Conservation (phyloP, 2,888 invertebrate genomes). For the Theretra japonica region DNA sequence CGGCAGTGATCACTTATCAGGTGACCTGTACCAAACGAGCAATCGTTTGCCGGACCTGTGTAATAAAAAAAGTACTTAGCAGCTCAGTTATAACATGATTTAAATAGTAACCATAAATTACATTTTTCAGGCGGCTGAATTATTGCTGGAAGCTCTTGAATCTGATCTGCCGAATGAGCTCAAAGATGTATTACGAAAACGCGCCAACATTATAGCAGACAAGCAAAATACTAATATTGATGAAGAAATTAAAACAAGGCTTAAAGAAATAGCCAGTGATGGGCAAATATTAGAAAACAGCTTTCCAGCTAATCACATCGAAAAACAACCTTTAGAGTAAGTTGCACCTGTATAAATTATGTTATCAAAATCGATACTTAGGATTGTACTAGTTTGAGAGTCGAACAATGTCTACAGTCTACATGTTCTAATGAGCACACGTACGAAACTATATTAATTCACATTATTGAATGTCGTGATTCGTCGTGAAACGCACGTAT, state of each 20-base stretch:
- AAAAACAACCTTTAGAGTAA: conserved; percentile 75
- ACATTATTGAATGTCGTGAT: too few relatives aligned
- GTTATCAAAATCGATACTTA: too few relatives aligned
- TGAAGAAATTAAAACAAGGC: conserved; percentile 44
- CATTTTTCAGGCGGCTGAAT: conserved; percentile 73
- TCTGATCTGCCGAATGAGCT: conserved; percentile 57
- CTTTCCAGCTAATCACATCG: conserved; percentile 61
- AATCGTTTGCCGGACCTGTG: too few relatives aligned
- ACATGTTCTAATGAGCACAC: too few relatives aligned
- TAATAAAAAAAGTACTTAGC: too few relatives aligned
- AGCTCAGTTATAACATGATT: too few relatives aligned
- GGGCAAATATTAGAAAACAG: conserved; percentile 58
- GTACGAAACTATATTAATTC: too few relatives aligned
- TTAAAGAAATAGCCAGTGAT: conserved; percentile 49
- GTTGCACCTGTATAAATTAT: conserved; percentile 40
- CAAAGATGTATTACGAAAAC: conserved; percentile 65
- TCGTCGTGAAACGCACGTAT: too few relatives aligned
- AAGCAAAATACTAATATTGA: conserved; percentile 59
- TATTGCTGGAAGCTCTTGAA: conserved; percentile 72
- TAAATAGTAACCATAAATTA: not conserved
- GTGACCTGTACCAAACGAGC: too few relatives aligned
- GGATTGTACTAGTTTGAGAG: too few relatives aligned
- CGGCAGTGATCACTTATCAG: too few relatives aligned
- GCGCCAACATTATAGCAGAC: conserved; percentile 64
- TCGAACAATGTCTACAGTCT: too few relatives aligned